Base-by-base conservation (phyloP, 2,797 vertebrate genomes). In the Philypnodon macrostomus region DNA sequence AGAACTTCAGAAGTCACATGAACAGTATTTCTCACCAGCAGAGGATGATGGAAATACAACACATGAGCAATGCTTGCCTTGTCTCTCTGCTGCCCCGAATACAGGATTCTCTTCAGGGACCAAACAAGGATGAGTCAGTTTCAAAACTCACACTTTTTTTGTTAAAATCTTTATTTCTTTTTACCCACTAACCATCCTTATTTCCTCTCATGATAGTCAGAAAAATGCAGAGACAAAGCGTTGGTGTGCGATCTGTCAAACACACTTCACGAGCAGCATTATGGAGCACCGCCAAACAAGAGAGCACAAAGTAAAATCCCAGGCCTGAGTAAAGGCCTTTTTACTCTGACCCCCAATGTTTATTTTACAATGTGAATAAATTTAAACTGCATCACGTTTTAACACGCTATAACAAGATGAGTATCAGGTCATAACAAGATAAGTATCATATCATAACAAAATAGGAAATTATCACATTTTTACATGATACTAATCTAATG, bases 1-100 rank as follows among this genome's bases (percentile, higher is more conserved):
- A 98, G 96, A 95, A 94, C 73, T 98, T 98, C 78, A 93, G 94
- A 63, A 87, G 91, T 76, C 96, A 98, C 65, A 92, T 98, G 93
- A 90, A 89, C 26, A 94, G 92, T 18, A 60, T 92, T 70, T 90
- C 91, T 48, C 96, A 98, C 80, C 95, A 96, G 85, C 92, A 96
- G 82, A 90, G 91, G 61, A 94, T 98, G 61, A 91, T 90, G 83
- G 94, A 97, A 70, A 93, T 98, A 69, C 94, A 97, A 62, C 93
- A 93, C 79, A 92, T 92, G 86, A 97, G 92, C 77, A 96, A 94
- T 0, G 88, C 93, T 38, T 97, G 94, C 62, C 90, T 98, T 44
- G 92, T 96, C 71, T 94, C 93, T 1, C 79, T 97, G 47, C 84
- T 97, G 83, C 95, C 94, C 2, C 81, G 92, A 60, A 90, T 93